Conservation (phyloP, 2,888 invertebrate genomes). For the Drosophila nr. perissopoda region DNA sequence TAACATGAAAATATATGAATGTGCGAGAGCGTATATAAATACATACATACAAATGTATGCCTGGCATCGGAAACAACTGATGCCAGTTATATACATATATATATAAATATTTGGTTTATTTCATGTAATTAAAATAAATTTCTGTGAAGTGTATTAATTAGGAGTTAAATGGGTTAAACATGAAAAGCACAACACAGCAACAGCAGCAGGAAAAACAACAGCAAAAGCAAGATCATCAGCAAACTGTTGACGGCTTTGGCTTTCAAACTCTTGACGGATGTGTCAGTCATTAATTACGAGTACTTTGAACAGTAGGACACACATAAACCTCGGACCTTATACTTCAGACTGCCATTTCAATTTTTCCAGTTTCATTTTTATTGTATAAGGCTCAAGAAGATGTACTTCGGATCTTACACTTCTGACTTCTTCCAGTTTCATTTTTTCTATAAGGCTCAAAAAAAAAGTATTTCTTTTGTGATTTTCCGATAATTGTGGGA, state of each 20-base stretch:
- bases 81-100: constrained; percentile 55
- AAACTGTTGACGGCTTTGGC: constrained; percentile 19
- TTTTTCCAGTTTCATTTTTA: background rate
- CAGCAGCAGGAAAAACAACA: constrained; percentile 5
- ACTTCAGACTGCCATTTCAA: constrained; percentile 26
- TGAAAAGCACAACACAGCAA: constrained; percentile 38
- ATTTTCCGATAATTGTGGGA: background rate
- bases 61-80: constrained; percentile 39
- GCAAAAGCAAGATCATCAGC: constrained; percentile 9
- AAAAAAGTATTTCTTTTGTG: background rate
- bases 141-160: constrained; percentile 80
- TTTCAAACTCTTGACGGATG: constrained; percentile 51
- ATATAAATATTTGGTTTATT: constrained; percentile 77
- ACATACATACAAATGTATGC: constrained; percentile 1
- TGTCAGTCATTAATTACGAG: constrained; percentile 63
- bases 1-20: constrained; percentile 56
- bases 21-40: background rate
- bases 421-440: constrained; percentile 13
- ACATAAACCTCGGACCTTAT: constrained; percentile 11
- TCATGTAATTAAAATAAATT: constrained; percentile 78
- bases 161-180: constrained; percentile 79
- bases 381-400: background rate
- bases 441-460: background rate
- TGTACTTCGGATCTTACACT: constrained; percentile 6
- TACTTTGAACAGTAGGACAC: constrained; percentile 34